Conservation (phyloP, 2,888 invertebrate species). For the Acanthacorydalis orientalis region DNA sequence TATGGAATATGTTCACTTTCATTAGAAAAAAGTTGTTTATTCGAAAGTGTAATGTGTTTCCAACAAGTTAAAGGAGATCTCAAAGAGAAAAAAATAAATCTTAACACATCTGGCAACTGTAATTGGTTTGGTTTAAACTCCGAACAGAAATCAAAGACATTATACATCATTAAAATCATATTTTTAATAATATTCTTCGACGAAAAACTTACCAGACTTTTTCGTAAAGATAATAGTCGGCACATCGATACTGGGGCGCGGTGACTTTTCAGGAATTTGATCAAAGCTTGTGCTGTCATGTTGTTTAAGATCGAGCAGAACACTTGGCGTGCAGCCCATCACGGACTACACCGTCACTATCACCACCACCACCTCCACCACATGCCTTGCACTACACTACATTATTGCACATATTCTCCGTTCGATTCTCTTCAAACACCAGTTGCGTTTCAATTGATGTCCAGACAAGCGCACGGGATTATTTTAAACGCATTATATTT, state of each 20-base stretch:
- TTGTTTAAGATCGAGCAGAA: conserved; percentile 40
- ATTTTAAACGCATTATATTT: too few species aligned
- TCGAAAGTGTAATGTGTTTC: too few species aligned
- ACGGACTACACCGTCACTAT: conserved; percentile 8
- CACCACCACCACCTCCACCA: neutral
- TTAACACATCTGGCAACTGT: neutral
- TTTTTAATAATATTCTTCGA: neutral
- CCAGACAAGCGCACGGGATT: too few species aligned
- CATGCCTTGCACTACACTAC: too few species aligned
- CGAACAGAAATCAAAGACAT: neutral
- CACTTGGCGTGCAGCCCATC: conserved; percentile 48
- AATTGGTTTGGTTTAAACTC: neutral
- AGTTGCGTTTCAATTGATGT: too few species aligned
- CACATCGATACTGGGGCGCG: conserved; percentile 26
- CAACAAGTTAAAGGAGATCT: too few species aligned
- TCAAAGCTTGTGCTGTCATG: conserved; percentile 26
- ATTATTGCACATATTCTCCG: too few species aligned
- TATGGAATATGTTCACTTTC: too few species aligned
- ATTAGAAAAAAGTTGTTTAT: too few species aligned
- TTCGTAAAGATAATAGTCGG: conserved; percentile 2
- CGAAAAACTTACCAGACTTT: neutral
- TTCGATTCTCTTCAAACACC: too few species aligned
- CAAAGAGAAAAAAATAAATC: too few species aligned
- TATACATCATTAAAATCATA: neutral
- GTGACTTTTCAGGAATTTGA: conserved; percentile 20